Conservation (phyloP, 2,888 invertebrate genomes). For the Tetragnatha montana region DNA sequence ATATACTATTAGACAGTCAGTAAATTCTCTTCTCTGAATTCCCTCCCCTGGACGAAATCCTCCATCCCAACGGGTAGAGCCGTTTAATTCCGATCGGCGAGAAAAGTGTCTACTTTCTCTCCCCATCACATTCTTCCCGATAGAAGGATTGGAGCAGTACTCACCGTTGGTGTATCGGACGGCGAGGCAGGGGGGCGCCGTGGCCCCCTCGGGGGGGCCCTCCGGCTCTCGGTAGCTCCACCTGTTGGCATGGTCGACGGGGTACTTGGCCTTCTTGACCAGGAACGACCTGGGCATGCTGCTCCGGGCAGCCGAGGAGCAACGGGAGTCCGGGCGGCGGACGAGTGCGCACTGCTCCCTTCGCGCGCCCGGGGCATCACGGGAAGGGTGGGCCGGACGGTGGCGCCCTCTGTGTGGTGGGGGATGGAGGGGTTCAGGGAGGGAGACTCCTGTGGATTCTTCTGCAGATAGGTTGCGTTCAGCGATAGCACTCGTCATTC, state of each 20-base stretch:
- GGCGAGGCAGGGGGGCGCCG: slow-evolving; percentile 63
- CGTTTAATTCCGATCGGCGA: too few species aligned
- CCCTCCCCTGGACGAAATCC: too few species aligned
- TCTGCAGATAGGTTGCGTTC: neutral
- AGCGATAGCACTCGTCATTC: neutral
- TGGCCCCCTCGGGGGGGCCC: slow-evolving; percentile 62
- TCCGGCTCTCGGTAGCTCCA: slow-evolving; percentile 62
- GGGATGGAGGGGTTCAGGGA: neutral
- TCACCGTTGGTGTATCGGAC: slow-evolving; percentile 69
- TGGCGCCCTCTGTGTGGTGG: slow-evolving; percentile 51
- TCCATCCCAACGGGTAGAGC: too few species aligned
- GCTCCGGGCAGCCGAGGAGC: slow-evolving; percentile 21
- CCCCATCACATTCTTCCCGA: neutral
- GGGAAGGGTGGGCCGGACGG: slow-evolving; percentile 26
- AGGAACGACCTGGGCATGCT: slow-evolving; percentile 73
- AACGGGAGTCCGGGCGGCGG: slow-evolving; percentile 30
- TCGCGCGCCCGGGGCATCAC: slow-evolving; percentile 32
- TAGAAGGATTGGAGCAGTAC: neutral
- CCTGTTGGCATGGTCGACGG: slow-evolving; percentile 69
- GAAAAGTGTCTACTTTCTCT: neutral
- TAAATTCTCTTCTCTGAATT: too few species aligned
- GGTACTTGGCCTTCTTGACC: slow-evolving; percentile 73
- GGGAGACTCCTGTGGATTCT: neutral
- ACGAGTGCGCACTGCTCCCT: slow-evolving; percentile 44
- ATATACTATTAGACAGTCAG: too few species aligned